Percentiles rank a stretch among this genome's conserved stretches.
Evolutionary conservation across 1,140 invertebrate species (phyloP).

Genomic region (Scaptomyza hsui): DNA sequence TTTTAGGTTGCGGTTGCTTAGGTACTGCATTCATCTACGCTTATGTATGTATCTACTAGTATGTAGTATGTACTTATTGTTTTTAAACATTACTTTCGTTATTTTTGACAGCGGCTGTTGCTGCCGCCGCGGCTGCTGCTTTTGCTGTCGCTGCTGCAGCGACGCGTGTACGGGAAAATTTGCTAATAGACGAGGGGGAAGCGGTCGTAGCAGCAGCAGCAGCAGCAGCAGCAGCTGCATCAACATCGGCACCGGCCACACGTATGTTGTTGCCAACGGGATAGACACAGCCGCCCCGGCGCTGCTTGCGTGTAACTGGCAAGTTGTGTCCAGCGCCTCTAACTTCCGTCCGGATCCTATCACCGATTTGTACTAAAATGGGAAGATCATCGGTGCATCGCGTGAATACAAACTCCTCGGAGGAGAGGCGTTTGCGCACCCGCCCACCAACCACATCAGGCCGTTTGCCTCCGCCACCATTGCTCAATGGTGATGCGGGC

Average conservation of each 20-base stretch:
- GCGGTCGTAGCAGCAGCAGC: constrained; percentile 7
- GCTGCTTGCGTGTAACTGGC: constrained; percentile 49
- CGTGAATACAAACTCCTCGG: constrained; percentile 78
- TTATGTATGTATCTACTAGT: constrained; percentile 42
- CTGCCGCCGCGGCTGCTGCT: constrained; percentile 25
- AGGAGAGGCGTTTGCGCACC: constrained; percentile 75
- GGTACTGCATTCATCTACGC: constrained; percentile 71
- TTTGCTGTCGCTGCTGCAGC: constrained; percentile 35
- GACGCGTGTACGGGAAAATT: constrained; percentile 67
- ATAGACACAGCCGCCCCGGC: constrained; percentile 69
- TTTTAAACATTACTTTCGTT: constrained; percentile 78
- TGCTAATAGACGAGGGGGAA: constrained; percentile 72
- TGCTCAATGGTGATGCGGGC: constrained; percentile 63
- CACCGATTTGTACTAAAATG: constrained; percentile 73
- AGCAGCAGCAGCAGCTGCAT: constrained; percentile 40
- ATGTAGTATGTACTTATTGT: not conserved
- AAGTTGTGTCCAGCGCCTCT: constrained; percentile 26
- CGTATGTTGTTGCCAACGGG: constrained; percentile 63
- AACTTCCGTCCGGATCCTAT: constrained; percentile 12
- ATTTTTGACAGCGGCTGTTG: constrained; percentile 40
- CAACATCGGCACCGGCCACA: constrained; percentile 36
- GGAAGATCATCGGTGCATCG: constrained; percentile 66
- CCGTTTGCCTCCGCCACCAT: constrained; percentile 39
- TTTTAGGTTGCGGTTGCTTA: constrained; percentile 44
- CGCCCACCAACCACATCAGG: constrained; percentile 68